Conservation (phyloP, 2,888 invertebrate species). For the Tenthredo livida region DNA sequence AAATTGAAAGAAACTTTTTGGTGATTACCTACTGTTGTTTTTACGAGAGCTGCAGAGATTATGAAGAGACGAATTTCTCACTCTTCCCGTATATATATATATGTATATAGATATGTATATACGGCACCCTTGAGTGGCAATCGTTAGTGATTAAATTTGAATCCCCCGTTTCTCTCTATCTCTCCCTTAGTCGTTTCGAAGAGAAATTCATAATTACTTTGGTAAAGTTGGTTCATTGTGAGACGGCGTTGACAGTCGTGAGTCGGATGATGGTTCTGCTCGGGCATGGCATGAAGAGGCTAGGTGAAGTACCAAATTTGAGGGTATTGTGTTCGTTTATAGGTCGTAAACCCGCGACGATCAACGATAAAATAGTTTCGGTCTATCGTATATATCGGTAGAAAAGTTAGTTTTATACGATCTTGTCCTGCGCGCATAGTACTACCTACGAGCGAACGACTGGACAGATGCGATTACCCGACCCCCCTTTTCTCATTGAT, state of each 20-base stretch:
- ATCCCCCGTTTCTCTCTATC: not conserved
- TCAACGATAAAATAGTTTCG: slow-evolving; percentile 49
- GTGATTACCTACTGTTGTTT: no score
- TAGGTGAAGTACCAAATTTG: slow-evolving; percentile 30
- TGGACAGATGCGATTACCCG: slow-evolving; percentile 45
- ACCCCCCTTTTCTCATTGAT: slow-evolving; percentile 43
- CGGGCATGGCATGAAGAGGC: not conserved
- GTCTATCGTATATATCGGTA: slow-evolving; percentile 26
- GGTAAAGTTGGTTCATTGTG: not conserved
- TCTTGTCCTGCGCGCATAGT: slow-evolving; percentile 51
- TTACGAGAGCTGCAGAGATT: no score
- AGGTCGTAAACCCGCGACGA: slow-evolving; percentile 35
- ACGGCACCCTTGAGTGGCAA: not conserved
- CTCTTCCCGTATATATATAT: not conserved
- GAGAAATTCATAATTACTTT: slow-evolving; percentile 32
- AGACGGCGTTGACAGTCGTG: not conserved
- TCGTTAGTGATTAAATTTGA: slow-evolving; percentile 19
- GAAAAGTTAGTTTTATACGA: slow-evolving; percentile 45
- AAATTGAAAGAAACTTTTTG: no score
- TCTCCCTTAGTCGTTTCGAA: not conserved
- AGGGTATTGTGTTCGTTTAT: slow-evolving; percentile 34
- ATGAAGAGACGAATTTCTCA: not conserved
- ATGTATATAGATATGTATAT: no score
- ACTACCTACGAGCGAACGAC: slow-evolving; percentile 43
- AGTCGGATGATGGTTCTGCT: not conserved